Base-by-base conservation (phyloP, 2,888 invertebrate genomes). In the Pristionchus arcanus region DNA sequence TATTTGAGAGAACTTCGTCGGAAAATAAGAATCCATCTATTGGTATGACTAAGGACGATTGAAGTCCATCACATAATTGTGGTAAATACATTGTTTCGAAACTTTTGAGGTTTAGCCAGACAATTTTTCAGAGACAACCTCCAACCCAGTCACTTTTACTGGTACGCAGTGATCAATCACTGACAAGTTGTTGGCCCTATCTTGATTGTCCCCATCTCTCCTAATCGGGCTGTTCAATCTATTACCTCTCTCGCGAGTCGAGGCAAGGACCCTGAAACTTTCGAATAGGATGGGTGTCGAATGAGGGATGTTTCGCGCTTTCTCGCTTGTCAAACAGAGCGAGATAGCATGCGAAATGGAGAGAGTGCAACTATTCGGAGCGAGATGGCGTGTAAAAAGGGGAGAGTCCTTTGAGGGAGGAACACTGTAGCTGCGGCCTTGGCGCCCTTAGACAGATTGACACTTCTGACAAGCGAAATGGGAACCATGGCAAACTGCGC, bases 381-480 rank as follows among this genome's bases (percentile, higher is more conserved):
- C 15, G 49, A 81, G 81, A 81, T 16, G 59, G 59, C 15, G 59
- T 13, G 84, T 2, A 25, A 85, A n/a, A 85, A 11, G 28, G 49
- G 34, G 34, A 85, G 59, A 59, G 59, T n/a, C 81, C 16, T 42
- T 74, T 81, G 84, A 84, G 59, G 84, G 84, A 59, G 31, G 42
- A 34, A 53, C 31, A 83, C 55, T 28, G 83, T 83, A 83, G 59
- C 21, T 19, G 15, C 81, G 81, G n/a, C 81, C 81, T 81, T 81
- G 81, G 81, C 28, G 15, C n/a, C n/a, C 9, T 49, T 25, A 71
- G n/a, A 19, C 81, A 53, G 81, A 81, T 81, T 81, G 81, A 81
- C 81, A 81, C 81, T 81, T 81, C 49, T 81, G 81, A 81, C 81
- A 81, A 59, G 84, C 55, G 59, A 37, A 83, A 85, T 59, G 59